Evolutionary conservation across 2,888 invertebrate genomes (phyloP).

Genomic region (Xestobium rufovillosum): DNA sequence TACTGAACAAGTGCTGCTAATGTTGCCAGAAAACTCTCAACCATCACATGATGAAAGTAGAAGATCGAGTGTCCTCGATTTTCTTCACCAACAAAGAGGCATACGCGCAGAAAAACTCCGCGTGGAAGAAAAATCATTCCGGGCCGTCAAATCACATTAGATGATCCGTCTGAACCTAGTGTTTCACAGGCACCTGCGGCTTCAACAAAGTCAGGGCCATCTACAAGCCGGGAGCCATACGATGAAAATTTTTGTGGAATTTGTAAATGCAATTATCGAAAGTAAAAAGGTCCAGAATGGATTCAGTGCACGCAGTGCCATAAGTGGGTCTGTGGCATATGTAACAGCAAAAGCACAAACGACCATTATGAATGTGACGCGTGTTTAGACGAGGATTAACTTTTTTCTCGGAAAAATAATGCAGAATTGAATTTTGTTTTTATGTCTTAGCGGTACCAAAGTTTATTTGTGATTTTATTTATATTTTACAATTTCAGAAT

Average conservation of each 20-base stretch:
- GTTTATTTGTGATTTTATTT: no score
- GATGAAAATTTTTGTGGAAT: not conserved
- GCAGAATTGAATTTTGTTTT: no score
- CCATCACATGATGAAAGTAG: no score
- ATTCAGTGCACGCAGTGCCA: not conserved
- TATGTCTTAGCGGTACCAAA: no score
- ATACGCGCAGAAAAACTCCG: not conserved
- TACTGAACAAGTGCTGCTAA: not conserved
- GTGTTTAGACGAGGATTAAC: not conserved
- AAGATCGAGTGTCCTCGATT: not conserved
- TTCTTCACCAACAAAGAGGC: not conserved
- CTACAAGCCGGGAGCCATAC: no score
- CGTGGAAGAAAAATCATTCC: constrained; percentile 3
- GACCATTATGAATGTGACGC: not conserved
- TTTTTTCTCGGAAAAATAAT: no score
- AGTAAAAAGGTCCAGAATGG: not conserved
- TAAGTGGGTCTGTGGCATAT: not conserved
- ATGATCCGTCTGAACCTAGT: no score
- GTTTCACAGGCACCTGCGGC: no score
- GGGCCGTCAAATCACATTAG: not conserved
- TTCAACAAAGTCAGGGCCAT: no score
- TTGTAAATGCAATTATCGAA: constrained; percentile 1
- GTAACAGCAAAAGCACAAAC: not conserved
- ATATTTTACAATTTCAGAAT: no score
- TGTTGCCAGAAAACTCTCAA: no score